Percentiles rank a stretch among this genome's conserved stretches.
These are phyloP conservation scores for Romanogobio albipinnatus DNA, from an alignment of 2,113 vertebrate species.

Conservation along the genomic window DNA sequence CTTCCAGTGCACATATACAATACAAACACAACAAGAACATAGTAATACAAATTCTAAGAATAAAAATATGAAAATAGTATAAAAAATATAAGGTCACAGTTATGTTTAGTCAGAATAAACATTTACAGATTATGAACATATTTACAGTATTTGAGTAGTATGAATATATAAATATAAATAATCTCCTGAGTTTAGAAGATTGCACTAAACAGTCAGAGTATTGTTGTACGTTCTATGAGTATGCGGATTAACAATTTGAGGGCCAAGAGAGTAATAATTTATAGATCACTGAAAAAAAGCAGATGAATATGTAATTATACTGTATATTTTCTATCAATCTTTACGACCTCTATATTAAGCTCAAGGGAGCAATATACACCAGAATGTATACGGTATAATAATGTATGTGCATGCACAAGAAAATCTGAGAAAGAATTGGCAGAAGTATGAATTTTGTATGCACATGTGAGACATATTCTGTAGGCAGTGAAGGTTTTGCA, in stretches of 20 bases:
- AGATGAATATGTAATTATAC: constrained; percentile 11
- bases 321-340: neutral
- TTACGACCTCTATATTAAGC: neutral
- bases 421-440: neutral
- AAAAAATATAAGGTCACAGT: too few relatives aligned
- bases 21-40: too few relatives aligned
- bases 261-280: neutral
- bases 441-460: constrained; percentile 22
- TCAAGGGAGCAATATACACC: neutral
- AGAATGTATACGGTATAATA: neutral
- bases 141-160: too few relatives aligned
- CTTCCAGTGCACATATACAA: too few relatives aligned
- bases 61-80: too few relatives aligned
- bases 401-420: neutral
- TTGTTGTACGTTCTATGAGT: neutral
- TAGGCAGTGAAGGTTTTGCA: neutral
- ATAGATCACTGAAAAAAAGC: neutral
- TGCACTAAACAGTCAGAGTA: too few relatives aligned
- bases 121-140: too few relatives aligned
- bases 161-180: too few relatives aligned
- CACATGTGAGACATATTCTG: neutral
- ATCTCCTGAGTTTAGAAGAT: too few relatives aligned
- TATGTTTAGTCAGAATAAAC: too few relatives aligned
- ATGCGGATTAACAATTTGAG: neutral
- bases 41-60: too few relatives aligned